Base-by-base conservation (phyloP, 2,797 vertebrate genomes). In the Phoeniculus purpureus region DNA sequence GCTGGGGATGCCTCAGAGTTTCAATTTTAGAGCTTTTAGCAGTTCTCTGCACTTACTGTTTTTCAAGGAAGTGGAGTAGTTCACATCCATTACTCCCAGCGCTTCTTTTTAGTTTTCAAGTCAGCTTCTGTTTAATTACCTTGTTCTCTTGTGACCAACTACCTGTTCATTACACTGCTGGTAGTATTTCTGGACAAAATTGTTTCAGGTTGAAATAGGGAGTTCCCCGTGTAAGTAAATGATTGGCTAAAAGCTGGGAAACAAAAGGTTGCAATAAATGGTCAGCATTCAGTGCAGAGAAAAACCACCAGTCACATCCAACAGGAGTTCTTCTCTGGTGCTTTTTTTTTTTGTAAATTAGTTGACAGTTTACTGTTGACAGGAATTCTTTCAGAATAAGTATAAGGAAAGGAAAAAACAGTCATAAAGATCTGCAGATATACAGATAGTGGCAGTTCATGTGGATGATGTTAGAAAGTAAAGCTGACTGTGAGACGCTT, bases 91-190 rank as follows among this genome's bases (percentile, higher is more conserved):
- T 52, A 9, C 29, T 92, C 76, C 37, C 89, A 89, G 70, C 55
- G 11, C 9, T 48, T 72, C 1, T 26, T 12, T 48, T 79, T 40
- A 32, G 7, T 79, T 90, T 90, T 67, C 56, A 56, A 66, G 50
- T 83, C 59, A 74, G 48, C 37, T 87, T 85, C 50, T 91, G 43
- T 85, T 52, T 62, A 68, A 90, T 92, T 92, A 70, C 52, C 40
- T 89, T 62, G 65, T 91, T 91, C 32, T 86, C 71, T 80, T 73
- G 71, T 92, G 88, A 86, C 59, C 59, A 91, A 70, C 77, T 80
- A 87, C 94, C 85, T 94, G 90, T 72, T 92, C 13, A 1, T 85
- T 93, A 77, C 31, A 15, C 50, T 72, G 66, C 40, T 75, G 77
- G 52, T 90, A 22, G 90, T 93, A 34, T 52, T 88, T 91, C 72